Base-by-base conservation (phyloP, 2,797 vertebrate species). In the Lerista edwardsae region DNA sequence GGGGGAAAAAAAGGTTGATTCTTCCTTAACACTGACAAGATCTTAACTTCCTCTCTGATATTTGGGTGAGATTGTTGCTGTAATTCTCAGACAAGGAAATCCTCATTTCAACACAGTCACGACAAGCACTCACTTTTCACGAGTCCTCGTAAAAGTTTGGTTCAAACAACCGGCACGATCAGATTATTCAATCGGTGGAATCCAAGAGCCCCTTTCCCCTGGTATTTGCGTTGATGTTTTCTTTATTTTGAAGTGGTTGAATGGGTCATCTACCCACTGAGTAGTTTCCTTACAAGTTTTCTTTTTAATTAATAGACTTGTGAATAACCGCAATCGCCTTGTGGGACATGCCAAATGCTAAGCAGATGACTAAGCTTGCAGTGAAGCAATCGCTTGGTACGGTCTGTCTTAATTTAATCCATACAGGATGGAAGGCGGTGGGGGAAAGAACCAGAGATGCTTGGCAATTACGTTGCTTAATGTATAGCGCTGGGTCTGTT, bases 241-340 rank as follows among this genome's bases (percentile, higher is more conserved):
- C 81, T 62, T 74, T 47, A 87, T 93, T 93, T 94, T 93, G 86
- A 94, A 95, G 93, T 91, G 94, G 91, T 93, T 87, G 72, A 91
- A 90, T 77, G 73, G 90, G 89, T 94, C 93, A 91, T 91, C 92
- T 84, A 84, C 91, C 91, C 91, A 90, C 90, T 88, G 90, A 94
- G 91, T 84, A 88, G 84, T 92, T 91, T 91, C 89, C 92, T 93
- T 92, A 93, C 90, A 92, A 83, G 64, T 94, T 95, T 94, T 95
- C 91, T 91, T 95, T 95, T 94, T 96, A 96, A 97, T 95, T 95
- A 96, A 95, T 95, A 95, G 94, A 95, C 92, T 95, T 95, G 95
- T 95, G 94, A 96, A 94, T 93, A 94, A 94, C 94, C 95, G 92
- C 95, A 96, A 94, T 85, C 80, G 92, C 94, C 90, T 95, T 92